A percentile compares a stretch with the other conserved stretches of the same genome.
phyloP scores from a whole-genome alignment of 92 coral and sea anemone genomes.

The Actinostola sp. region DNA sequence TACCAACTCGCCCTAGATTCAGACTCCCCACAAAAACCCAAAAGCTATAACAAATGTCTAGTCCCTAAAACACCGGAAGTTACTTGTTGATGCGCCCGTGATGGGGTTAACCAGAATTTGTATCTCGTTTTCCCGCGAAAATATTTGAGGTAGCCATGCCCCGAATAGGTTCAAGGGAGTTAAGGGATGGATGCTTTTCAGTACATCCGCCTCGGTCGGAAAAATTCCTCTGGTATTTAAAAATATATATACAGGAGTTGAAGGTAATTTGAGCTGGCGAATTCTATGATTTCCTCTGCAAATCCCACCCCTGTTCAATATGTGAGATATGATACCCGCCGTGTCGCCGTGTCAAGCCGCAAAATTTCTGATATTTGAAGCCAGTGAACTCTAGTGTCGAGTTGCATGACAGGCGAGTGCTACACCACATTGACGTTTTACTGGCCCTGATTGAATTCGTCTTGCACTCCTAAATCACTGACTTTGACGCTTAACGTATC shows the following conservation, averaged over 20 bases:
- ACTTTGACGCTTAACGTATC: not conserved
- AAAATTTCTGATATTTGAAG: conserved; percentile 10
- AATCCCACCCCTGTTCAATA: conserved; percentile 50
- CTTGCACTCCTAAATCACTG: conserved; percentile 50
- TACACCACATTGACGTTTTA: conserved; percentile 18
- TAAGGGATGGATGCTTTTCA: not conserved
- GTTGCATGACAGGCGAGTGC: conserved; percentile 51
- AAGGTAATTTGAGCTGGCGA: conserved; percentile 13
- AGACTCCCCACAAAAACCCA: not conserved
- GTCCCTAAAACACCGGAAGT: not conserved
- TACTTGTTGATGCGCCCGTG: not conserved
- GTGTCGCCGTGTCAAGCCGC: conserved; percentile 47
- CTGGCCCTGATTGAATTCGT: not conserved
- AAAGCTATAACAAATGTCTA: conserved; percentile 2
- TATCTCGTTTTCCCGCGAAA: conserved; percentile 33
- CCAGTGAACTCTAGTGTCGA: conserved; percentile 35
- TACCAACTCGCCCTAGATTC: not conserved
- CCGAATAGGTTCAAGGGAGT: not conserved
- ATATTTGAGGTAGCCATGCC: conserved; percentile 23
- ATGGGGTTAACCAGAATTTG: not conserved
- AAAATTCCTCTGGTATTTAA: not conserved
- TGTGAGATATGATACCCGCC: conserved; percentile 38
- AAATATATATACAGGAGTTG: conserved; percentile 6
- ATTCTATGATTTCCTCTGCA: conserved; percentile 62
- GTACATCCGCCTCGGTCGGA: conserved; percentile 7